Percentiles rank a stretch among this genome's conserved stretches.
phyloP scores from a whole-genome alignment of 2,797 vertebrate species.

The Manis javanica region DNA sequence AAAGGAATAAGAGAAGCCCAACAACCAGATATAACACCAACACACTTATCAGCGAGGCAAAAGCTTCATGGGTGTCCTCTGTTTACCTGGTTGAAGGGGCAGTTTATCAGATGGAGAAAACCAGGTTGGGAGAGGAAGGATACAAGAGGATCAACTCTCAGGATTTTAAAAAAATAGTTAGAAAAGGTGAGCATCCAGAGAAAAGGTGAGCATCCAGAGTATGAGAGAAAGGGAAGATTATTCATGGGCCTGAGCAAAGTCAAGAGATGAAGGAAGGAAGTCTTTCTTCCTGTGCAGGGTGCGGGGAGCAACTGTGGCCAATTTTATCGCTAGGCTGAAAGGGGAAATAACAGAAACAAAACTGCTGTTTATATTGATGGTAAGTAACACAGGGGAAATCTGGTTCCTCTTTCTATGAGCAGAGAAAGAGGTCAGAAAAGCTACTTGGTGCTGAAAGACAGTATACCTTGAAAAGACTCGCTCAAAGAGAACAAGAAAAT shows the following conservation, averaged over 20 bases:
- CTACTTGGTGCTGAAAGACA: slow-evolving; percentile 85
- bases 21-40: background rate
- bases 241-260: slow-evolving; percentile 58
- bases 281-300: slow-evolving; percentile 72
- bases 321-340: slow-evolving; percentile 67
- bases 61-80: background rate
- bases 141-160: background rate
- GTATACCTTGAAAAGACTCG: slow-evolving; percentile 66
- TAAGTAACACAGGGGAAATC: slow-evolving; percentile 68
- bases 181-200: slow-evolving; percentile 26
- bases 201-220: slow-evolving; percentile 37
- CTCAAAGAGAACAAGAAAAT: background rate
- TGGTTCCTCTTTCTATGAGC: slow-evolving; percentile 70
- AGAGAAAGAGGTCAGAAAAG: slow-evolving; percentile 64
- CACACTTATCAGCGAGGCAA: background rate
- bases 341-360: slow-evolving; percentile 78
- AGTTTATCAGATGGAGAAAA: slow-evolving; percentile 24
- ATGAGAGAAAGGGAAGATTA: slow-evolving; percentile 59
- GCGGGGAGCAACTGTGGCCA: background rate
- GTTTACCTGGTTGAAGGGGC: background rate
- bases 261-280: slow-evolving; percentile 76
- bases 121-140: background rate
- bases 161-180: background rate
- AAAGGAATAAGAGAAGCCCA: background rate
- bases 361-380: slow-evolving; percentile 68